phyloP scores from a whole-genome alignment of 2,797 vertebrate genomes.

The Naso thynnoides region DNA sequence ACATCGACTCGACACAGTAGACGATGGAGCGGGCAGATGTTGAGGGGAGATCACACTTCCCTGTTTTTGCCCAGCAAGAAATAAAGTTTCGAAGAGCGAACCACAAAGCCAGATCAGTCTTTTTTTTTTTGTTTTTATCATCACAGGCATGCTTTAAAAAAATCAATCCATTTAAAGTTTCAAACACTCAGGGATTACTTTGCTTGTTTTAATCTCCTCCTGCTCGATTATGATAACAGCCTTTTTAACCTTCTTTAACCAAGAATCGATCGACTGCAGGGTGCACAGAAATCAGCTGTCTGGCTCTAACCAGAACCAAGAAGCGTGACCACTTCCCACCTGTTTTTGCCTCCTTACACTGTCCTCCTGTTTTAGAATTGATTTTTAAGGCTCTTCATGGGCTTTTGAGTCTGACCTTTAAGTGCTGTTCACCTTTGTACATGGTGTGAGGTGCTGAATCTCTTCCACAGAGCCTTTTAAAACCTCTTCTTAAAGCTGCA shows the following conservation, averaged over 20 bases:
- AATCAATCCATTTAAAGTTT: not conserved
- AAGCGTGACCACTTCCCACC: not conserved
- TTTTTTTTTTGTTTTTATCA: not conserved
- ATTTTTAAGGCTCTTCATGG: not conserved
- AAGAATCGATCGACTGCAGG: not conserved
- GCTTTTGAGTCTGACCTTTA: constrained; percentile 14
- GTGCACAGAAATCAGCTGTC: not conserved
- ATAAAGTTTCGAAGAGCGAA: not conserved
- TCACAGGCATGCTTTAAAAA: not conserved
- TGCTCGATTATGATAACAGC: not conserved
- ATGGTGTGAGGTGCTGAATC: constrained; percentile 1
- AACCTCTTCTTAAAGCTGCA: not conserved
- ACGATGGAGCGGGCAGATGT: constrained; percentile 8
- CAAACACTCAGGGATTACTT: not conserved
- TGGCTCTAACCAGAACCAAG: not conserved
- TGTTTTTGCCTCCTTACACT: not conserved
- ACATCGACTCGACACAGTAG: not conserved
- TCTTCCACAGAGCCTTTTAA: not conserved
- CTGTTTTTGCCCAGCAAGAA: not conserved
- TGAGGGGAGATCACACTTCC: not conserved
- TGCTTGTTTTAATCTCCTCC: not conserved
- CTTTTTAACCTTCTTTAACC: not conserved
- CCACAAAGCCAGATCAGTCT: not conserved
- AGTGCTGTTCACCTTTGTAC: not conserved
- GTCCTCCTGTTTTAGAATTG: not conserved